These are phyloP conservation scores for Discoglossus pictus DNA, from an alignment of 2,797 vertebrate genomes.

Conservation along the genomic window DNA sequence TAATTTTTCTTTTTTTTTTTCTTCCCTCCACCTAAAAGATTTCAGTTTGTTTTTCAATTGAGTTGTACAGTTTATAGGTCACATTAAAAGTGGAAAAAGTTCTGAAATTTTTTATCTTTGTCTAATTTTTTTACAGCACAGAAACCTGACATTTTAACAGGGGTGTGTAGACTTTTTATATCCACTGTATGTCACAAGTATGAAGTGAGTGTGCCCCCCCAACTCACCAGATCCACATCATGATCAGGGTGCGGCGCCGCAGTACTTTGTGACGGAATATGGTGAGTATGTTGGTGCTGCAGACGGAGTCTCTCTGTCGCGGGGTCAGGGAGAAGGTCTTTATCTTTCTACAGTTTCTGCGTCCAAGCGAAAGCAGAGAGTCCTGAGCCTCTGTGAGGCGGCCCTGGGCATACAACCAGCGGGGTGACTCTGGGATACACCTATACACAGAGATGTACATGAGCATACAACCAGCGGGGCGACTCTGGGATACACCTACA, in stretches of 20 bases:
- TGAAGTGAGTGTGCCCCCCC: not conserved
- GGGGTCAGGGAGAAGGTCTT: conserved; percentile 64
- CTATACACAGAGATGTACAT: conserved; percentile 68
- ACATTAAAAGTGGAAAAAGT: too few relatives aligned
- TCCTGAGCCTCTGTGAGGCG: conserved; percentile 71
- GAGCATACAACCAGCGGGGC: conserved; percentile 78
- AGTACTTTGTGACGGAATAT: conserved; percentile 70
- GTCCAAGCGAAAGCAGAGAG: conserved; percentile 70
- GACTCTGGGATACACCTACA: conserved; percentile 77
- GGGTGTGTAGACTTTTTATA: too few relatives aligned
- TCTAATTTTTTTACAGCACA: too few relatives aligned
- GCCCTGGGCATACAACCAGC: conserved; percentile 78
- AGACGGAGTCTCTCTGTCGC: conserved; percentile 53
- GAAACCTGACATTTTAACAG: too few relatives aligned
- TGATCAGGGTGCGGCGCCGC: conserved; percentile 71
- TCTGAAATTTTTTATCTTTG: too few relatives aligned
- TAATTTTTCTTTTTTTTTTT: too few relatives aligned
- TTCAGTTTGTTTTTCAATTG: too few relatives aligned
- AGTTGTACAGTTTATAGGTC: too few relatives aligned
- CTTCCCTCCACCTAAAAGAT: too few relatives aligned
- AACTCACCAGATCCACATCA: conserved; percentile 77
- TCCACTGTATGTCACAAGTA: too few relatives aligned
- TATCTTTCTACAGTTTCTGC: conserved; percentile 67
- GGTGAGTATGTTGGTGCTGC: conserved; percentile 66
- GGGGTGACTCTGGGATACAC: conserved; percentile 78